A percentile compares a stretch with the other conserved stretches of the same genome.
phyloP scores from a whole-genome alignment of 2,113 vertebrate genomes.

The Hyperopisus bebe region DNA sequence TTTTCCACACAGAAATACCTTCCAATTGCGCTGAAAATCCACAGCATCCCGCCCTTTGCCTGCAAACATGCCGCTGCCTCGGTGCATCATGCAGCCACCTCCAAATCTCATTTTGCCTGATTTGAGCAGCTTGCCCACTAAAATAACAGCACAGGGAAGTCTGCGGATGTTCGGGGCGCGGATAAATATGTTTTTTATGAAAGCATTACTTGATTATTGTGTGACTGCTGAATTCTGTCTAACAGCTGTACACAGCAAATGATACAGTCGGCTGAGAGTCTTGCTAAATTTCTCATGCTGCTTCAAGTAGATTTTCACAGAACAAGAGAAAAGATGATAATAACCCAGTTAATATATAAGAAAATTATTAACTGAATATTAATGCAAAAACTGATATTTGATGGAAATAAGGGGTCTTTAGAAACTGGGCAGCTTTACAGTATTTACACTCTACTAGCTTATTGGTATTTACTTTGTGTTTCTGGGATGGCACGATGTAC shows the following conservation, averaged over 20 bases:
- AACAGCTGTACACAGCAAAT: neutral
- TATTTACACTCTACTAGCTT: conserved; percentile 36
- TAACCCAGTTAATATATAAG: neutral
- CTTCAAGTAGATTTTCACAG: neutral
- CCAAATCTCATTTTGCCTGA: conserved; percentile 9
- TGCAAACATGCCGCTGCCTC: neutral
- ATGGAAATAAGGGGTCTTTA: conserved; percentile 24
- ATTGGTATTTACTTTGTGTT: conserved; percentile 21
- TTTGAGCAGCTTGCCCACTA: neutral
- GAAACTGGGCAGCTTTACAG: conserved; percentile 23
- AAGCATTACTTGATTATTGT: conserved; percentile 11
- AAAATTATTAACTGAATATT: conserved; percentile 9
- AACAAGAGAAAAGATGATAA: neutral
- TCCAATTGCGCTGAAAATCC: neutral
- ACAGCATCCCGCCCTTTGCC: neutral
- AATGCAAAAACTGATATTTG: conserved; percentile 23
- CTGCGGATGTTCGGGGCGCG: neutral
- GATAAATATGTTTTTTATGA: conserved; percentile 3
- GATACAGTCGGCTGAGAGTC: neutral
- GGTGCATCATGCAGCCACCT: neutral
- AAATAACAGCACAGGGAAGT: neutral
- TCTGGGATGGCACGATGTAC: neutral
- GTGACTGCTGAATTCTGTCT: neutral
- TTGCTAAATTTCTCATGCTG: neutral
- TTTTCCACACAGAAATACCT: neutral